Base-by-base conservation (phyloP, 2,888 invertebrate genomes). In the Octonoba sinensis region DNA sequence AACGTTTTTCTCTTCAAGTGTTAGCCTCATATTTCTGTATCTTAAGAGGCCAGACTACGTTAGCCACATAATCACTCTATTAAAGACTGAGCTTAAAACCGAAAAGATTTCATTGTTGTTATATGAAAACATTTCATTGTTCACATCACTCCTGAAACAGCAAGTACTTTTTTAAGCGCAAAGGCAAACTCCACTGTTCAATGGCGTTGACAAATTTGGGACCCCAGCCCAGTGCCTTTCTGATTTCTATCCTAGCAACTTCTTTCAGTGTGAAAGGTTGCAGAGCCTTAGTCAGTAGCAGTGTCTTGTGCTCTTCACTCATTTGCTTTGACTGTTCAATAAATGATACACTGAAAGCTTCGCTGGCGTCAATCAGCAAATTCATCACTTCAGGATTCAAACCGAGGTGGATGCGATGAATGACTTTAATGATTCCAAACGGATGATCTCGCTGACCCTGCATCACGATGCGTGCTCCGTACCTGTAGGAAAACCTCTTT, bases 361-460 rank as follows among this genome's bases (percentile, higher is more conserved):
- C 93, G 0, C 93, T 92, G 0, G 94, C 93, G 86, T 93, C 93
- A 66, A 94, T 88, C 74, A 95, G 90, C 57, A 92, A 90, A 56
- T 85, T 73, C 85, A 92, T 91, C 87, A 93, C 91, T 85, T 84
- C 74, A 86, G 86, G 73, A n/a, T 89, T 88, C 0, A 89, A 89
- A 73, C 90, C 89, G 24, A 89, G 87, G 2, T 89, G 88, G n/a
- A 91, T 88, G 87, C 93, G 93, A 85, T 93, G 93, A 16, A 95
- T 91, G 36, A 93, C 93, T 87, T 94, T 95, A 3, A 96, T 90
- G 74, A 95, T 92, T 54, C 95, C 95, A 87, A 93, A 93, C 0
- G 94, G 94, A 87, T 95, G 94, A 77, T 94, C 91, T 87, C 93
- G 94, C 86, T 95, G 95, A 15, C 94, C 94, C 88, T 94, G 94